Conservation (phyloP, 2,797 vertebrate genomes). For the Neostethus bicornis region DNA sequence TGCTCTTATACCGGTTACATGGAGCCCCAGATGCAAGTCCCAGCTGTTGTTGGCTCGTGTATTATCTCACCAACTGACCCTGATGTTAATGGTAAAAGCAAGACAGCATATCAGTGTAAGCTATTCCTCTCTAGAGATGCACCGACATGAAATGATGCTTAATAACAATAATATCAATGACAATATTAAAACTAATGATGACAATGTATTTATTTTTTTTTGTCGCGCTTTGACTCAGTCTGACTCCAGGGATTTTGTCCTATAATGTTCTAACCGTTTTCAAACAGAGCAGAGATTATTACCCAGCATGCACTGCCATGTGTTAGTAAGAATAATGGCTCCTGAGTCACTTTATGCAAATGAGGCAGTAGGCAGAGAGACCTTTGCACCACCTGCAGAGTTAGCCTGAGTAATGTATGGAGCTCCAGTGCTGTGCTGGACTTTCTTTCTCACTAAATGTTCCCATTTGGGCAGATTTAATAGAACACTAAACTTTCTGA, state of each 20-base stretch:
- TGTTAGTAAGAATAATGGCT: slow-evolving; percentile 59
- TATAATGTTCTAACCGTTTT: slow-evolving; percentile 37
- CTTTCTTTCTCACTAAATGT: slow-evolving; percentile 36
- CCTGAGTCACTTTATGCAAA: slow-evolving; percentile 62
- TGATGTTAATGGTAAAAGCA: slow-evolving; percentile 52
- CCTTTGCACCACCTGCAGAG: slow-evolving; percentile 50
- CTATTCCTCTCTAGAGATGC: slow-evolving; percentile 18
- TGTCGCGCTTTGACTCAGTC: slow-evolving; percentile 11
- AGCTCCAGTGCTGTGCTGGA: slow-evolving; percentile 40
- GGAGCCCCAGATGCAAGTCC: slow-evolving; percentile 68
- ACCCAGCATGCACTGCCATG: slow-evolving; percentile 40
- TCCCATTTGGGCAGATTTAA: not conserved
- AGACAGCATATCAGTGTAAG: slow-evolving; percentile 38
- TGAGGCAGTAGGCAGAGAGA: slow-evolving; percentile 52
- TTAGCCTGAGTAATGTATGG: slow-evolving; percentile 50
- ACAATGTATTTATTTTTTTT: slow-evolving; percentile 3
- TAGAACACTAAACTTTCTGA: not conserved
- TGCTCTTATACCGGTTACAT: slow-evolving; percentile 61
- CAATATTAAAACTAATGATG: slow-evolving; percentile 1
- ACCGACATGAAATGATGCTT: slow-evolving; percentile 4
- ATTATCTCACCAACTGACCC: slow-evolving; percentile 67
- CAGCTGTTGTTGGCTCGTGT: slow-evolving; percentile 66
- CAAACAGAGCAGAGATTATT: slow-evolving; percentile 31
- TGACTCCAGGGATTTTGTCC: slow-evolving; percentile 5
- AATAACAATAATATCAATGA: not conserved